Evolutionary conservation across 2,113 vertebrate genomes (phyloP), one percentile per base, ranked within the genome.

Genomic region (Crotophaga sulcirostris): DNA sequence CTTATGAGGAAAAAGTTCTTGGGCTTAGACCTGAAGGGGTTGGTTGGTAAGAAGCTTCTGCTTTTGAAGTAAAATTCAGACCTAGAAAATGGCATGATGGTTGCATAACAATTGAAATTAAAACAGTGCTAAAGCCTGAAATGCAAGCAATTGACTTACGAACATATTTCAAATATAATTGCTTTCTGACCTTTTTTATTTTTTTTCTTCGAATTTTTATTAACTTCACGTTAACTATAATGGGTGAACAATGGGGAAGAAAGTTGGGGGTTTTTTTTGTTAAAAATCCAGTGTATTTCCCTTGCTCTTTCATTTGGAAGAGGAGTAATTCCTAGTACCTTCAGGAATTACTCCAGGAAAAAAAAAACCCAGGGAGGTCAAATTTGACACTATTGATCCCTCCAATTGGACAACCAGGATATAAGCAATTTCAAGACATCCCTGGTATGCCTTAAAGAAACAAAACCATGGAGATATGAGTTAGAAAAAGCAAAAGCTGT

Each of bases 51-150:
- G 72, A 90, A 87, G 68, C 67, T 92, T 84, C 69, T 92, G 68
- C 60, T 90, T 89, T 91, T 80, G 33, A 81, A 87, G 60, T 81
- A 66, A 70, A 88, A 92, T 63, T 84, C 52, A 95, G 91, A 91
- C 76, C 93, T 87, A 94, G 91, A 92, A 93, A 84, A 89, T 93
- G 93, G 91, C 60, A 9, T 64, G 36, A 44, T 91, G 52, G 47
- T 95, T 95, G 86, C 73, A 40, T 95, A 94, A 96, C 73, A 82
- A 72, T 67, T 87, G 86, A 84, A 95, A 91, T 78, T 55, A 44
- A 55, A 70, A 54, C 11, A 40, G 4, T 63, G 73, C 29, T 75
- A 63, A 86, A 90, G 86, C 56, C 68, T 84, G 60, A 78, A 70
- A 81, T 90, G 63, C 29, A 84, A 55, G 76, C 26, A 93, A 67